Evolutionary conservation across 2,113 vertebrate genomes (phyloP).

Genomic region (Typhlomys cinereus): DNA sequence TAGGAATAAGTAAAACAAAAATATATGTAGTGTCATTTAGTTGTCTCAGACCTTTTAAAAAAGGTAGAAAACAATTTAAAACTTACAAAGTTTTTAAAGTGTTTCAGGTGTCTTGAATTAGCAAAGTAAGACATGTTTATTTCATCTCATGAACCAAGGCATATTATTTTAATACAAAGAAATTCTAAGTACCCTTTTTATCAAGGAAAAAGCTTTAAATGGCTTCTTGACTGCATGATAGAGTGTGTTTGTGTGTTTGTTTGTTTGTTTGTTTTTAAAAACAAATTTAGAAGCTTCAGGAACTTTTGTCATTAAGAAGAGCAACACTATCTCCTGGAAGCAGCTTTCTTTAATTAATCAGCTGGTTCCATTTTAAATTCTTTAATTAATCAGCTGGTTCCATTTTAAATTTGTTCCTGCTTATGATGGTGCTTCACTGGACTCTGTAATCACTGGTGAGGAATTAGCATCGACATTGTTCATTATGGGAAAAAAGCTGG

Average conservation of each 20-base stretch:
- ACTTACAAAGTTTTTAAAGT: conserved; percentile 4
- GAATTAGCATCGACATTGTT: conserved; percentile 10
- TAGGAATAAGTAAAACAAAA: conserved; percentile 38
- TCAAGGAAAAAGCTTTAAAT: conserved; percentile 10
- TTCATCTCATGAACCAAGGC: neutral
- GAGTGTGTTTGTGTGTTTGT: too few relatives aligned
- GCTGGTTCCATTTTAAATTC: conserved; percentile 36
- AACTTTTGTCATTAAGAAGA: neutral
- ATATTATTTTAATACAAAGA: conserved; percentile 24
- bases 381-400: conserved; percentile 8
- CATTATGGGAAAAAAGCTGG: conserved; percentile 9
- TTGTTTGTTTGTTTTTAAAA: too few relatives aligned
- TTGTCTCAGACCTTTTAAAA: conserved; percentile 5
- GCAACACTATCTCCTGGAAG: neutral
- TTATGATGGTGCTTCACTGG: rapidly evolving
- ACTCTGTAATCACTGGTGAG: neutral
- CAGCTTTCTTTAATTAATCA: neutral
- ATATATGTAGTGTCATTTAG: neutral
- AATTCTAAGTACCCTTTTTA: conserved; percentile 41
- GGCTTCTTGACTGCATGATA: conserved; percentile 31
- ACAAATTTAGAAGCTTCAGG: conserved; percentile 27
- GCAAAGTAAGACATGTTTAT: conserved; percentile 32
- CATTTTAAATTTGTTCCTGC: conserved; percentile 6
- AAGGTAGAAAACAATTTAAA: conserved; percentile 26
- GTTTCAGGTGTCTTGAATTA: conserved; percentile 41